phyloP scores from a whole-genome alignment of 1,140 invertebrate species.

The Temnothorax curvispinosus region DNA sequence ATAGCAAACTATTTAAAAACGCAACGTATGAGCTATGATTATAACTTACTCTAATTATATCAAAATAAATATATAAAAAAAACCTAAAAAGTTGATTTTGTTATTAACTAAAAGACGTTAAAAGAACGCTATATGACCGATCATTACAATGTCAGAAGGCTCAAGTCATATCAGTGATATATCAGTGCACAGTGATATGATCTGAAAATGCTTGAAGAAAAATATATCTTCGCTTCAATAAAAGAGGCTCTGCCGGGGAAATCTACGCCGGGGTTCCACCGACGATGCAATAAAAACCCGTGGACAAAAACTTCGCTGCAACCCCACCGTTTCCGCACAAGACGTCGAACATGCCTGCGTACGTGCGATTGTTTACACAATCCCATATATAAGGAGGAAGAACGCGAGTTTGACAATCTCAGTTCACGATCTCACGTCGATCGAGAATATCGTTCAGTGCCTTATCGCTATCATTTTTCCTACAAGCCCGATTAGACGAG shows the following conservation, averaged over 20 bases:
- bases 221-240: neutral
- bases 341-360: constrained; percentile 79
- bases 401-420: constrained; percentile 83
- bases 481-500: neutral
- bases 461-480: neutral
- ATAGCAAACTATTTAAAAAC: neutral
- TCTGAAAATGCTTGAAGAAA: neutral
- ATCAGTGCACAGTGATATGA: neutral
- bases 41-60: neutral
- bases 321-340: constrained; percentile 71
- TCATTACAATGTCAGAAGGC: neutral
- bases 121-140: neutral
- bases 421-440: constrained; percentile 78
- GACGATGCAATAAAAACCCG: constrained; percentile 63
- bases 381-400: constrained; percentile 84
- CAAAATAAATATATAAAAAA: neutral
- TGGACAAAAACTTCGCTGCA: constrained; percentile 78
- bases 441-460: constrained; percentile 46
- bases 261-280: neutral
- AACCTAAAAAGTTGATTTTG: neutral
- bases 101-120: neutral
- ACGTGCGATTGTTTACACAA: constrained; percentile 84
- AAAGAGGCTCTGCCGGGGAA: neutral
- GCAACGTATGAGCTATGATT: neutral
- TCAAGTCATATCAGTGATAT: neutral